Evolutionary conservation across 2,797 vertebrate species (phyloP), one percentile per base, ranked within the genome.

Genomic region (Sebastes iracundus): DNA sequence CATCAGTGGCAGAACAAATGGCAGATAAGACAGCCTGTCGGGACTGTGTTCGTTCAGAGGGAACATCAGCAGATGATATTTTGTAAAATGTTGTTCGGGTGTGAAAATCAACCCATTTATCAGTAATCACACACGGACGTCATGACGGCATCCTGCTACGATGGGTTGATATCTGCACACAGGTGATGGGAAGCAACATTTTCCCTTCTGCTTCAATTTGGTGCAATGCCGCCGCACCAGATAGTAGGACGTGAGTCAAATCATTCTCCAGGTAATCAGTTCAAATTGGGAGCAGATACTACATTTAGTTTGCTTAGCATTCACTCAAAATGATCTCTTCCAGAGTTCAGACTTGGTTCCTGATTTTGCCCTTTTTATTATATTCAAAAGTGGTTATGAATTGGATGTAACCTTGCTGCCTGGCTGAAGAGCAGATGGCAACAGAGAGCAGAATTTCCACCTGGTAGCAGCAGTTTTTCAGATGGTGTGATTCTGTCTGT

Each of bases 391-490:
- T 32, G 28, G 25, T 42, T 18, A 8, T 30, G 9, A 69, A 16
- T 22, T 27, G 25, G 30, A 42, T 75, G 16, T 22, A 71, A 23
- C 7, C 25, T 30, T 49, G 16, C 22, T 38, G 14, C 23, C 20
- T 58, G 7, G 25, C 16, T 12, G 5, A 55, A 13, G 23, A 62
- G 38, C 60, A 79, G n/a, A 27, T 33, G 33, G 23, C 38, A 72
- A 69, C 55, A 76, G 67, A 76, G 67, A 23, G 23, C 10, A 53
- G 49, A 28, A 62, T 58, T 33, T 73, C 79, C 70, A 33, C 49
- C 65, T 70, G 75, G 84, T 38, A 73, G 75, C 73, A 83, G 77
- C 72, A 83, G 66, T 80, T 83, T 79, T 75, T 62, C 35, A 59
- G 25, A 42, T 53, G 55, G 55, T 61, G 42, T 23, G 55, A 75